A percentile compares a stretch with the other conserved stretches of the same genome.
Conservation (phyloP, 1,140 invertebrate genomes). For the Conus ventricosus region DNA sequence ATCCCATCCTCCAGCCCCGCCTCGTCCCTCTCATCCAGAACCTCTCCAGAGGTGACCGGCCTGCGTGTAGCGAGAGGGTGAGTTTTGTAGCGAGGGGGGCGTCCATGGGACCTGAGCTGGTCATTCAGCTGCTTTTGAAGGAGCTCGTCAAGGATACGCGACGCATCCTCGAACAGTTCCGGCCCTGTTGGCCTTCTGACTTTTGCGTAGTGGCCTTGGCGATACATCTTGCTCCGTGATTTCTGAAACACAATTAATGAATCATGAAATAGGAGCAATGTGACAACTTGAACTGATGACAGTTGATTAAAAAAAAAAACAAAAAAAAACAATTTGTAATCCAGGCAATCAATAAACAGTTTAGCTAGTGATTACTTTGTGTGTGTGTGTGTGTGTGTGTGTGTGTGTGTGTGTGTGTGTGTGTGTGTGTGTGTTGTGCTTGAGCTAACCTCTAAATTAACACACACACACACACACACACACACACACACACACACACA, state of each 20-base stretch:
- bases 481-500: too few relatives aligned
- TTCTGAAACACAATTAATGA: constrained; percentile 5
- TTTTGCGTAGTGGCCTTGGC: constrained; percentile 28
- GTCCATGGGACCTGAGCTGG: constrained; percentile 8
- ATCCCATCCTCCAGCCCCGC: constrained; percentile 10
- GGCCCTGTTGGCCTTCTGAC: constrained; percentile 30
- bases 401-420: too few relatives aligned
- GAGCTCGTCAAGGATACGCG: constrained; percentile 56
- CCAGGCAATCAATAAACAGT: neutral
- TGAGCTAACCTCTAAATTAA: too few relatives aligned
- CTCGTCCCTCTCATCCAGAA: constrained; percentile 27
- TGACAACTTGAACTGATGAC: neutral
- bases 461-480: too few relatives aligned
- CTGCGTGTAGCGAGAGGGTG: constrained; percentile 29
- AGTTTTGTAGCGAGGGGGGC: constrained; percentile 35
- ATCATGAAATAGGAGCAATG: neutral
- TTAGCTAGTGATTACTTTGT: neutral
- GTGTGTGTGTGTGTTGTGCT: too few relatives aligned
- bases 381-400: neutral
- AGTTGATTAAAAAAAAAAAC: neutral
- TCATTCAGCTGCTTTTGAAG: constrained; percentile 45
- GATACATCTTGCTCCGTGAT: constrained; percentile 16
- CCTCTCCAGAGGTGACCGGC: constrained; percentile 11
- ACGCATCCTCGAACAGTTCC: constrained; percentile 54
- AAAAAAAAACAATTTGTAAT: neutral